These are phyloP conservation scores for Allacma fusca DNA, from an alignment of 2,888 invertebrate genomes.

Conservation along the genomic window DNA sequence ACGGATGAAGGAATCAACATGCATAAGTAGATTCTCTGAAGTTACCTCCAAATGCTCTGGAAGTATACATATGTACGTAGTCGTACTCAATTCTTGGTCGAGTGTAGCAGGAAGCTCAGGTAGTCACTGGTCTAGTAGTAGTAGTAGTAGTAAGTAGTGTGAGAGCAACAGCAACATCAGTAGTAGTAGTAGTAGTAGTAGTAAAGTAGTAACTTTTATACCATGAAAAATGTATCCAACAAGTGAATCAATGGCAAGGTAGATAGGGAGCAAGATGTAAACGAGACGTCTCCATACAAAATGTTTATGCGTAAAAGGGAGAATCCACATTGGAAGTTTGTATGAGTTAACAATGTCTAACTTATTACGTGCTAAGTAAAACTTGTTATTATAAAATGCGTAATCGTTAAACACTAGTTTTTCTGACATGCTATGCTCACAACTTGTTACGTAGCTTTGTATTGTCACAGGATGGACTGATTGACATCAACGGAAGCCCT, in stretches of 20 bases:
- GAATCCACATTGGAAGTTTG: not conserved
- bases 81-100: no score
- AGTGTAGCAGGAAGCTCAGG: no score
- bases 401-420: slow-evolving; percentile 35
- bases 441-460: slow-evolving; percentile 12
- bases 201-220: no score
- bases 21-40: no score
- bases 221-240: no score
- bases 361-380: slow-evolving; percentile 40
- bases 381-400: slow-evolving; percentile 41
- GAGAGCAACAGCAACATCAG: no score
- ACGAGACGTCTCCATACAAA: slow-evolving; percentile 9
- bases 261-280: not conserved
- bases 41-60: no score
- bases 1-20: no score
- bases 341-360: slow-evolving; percentile 10
- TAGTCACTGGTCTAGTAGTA: no score
- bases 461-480: slow-evolving; percentile 23
- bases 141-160: no score
- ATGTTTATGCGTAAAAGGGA: slow-evolving; percentile 29
- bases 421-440: slow-evolving; percentile 6
- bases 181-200: no score
- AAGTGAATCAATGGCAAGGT: not conserved
- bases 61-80: no score
- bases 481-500: slow-evolving; percentile 26